Percentiles rank a stretch among this genome's conserved stretches.
phyloP scores from a whole-genome alignment of 2,113 vertebrate genomes.

The Pungitius pungitius region DNA sequence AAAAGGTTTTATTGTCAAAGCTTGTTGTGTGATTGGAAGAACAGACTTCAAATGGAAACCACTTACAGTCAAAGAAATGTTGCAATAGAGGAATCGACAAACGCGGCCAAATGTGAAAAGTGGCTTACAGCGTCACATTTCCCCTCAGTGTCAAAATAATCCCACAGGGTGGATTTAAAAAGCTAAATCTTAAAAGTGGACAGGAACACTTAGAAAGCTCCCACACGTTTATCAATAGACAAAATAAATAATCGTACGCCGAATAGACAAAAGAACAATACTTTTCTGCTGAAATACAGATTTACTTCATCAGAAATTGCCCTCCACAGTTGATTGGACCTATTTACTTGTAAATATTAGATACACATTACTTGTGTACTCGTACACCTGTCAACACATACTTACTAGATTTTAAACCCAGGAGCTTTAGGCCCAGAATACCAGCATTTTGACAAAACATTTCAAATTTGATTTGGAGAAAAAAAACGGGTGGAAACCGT shows the following conservation, averaged over 20 bases:
- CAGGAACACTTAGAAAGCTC: slow-evolving; percentile 31
- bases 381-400: slow-evolving; percentile 13
- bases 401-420: slow-evolving; percentile 1
- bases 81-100: slow-evolving; percentile 30
- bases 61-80: slow-evolving; percentile 25
- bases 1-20: slow-evolving; percentile 69
- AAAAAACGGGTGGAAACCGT: not conserved
- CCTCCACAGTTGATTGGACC: not conserved
- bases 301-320: slow-evolving; percentile 25
- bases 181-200: slow-evolving; percentile 32
- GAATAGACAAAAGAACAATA: slow-evolving; percentile 56
- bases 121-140: slow-evolving; percentile 33
- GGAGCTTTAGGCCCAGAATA: slow-evolving; percentile 15
- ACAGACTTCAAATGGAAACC: slow-evolving; percentile 40
- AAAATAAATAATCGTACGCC: slow-evolving; percentile 72
- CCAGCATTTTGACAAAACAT: slow-evolving; percentile 2
- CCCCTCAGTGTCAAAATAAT: slow-evolving; percentile 28
- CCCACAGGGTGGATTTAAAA: slow-evolving; percentile 32
- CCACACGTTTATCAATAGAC: slow-evolving; percentile 44
- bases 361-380: slow-evolving; percentile 20
- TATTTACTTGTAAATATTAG: slow-evolving; percentile 14
- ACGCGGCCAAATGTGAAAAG: slow-evolving; percentile 16
- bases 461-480: slow-evolving; percentile 12
- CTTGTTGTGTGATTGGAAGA: slow-evolving; percentile 44
- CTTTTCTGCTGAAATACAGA: slow-evolving; percentile 30